Evolutionary conservation across 2,797 vertebrate genomes (phyloP), one percentile per base, ranked within the genome.

Genomic region (Clarias platycephalus): DNA sequence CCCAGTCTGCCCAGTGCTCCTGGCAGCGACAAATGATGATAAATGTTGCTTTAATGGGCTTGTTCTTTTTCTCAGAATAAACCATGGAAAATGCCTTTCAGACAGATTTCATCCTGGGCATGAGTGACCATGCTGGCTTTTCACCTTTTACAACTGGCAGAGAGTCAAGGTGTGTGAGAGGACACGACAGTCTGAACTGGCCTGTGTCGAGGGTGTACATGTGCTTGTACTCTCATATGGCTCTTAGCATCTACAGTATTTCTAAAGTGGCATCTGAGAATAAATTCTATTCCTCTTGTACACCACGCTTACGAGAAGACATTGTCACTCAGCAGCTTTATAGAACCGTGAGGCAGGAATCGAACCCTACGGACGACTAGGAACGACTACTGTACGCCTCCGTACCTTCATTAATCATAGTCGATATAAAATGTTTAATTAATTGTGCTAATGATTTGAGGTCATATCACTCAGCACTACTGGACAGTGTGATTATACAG

Each of bases 21-120:
- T 87, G 88, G 90, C 90, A 75, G 84, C 44, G 88, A 92, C 90
- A 93, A 94, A 94, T 91, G 71, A 92, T 93, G 93, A 94, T 92
- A 92, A 93, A 94, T 90, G 86, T 76, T 83, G 80, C 49, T 91
- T 91, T 89, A 89, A 58, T 66, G 67, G 87, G 80, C 80, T 87
- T 90, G 85, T 90, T 91, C 5, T 62, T 62, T 57, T 77, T 77
- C 91, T 94, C 92, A 86, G 88, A 90, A 89, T 44, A 44, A 79
- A 74, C 82, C 67, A 83, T 53, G 68, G 80, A 84, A 86, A 82
- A 20, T 63, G 63, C 60, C 55, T 44, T 10, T 57, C 18, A 85
- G 62, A 40, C 84, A 90, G 87, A 86, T 37, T 40, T 44, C 13
- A 22, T 57, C 8, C 26, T 28, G 40, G 68, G 24, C 68, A 49